These are phyloP conservation scores for Psittacula echo DNA, from an alignment of 2,797 vertebrate species.

Conservation along the genomic window DNA sequence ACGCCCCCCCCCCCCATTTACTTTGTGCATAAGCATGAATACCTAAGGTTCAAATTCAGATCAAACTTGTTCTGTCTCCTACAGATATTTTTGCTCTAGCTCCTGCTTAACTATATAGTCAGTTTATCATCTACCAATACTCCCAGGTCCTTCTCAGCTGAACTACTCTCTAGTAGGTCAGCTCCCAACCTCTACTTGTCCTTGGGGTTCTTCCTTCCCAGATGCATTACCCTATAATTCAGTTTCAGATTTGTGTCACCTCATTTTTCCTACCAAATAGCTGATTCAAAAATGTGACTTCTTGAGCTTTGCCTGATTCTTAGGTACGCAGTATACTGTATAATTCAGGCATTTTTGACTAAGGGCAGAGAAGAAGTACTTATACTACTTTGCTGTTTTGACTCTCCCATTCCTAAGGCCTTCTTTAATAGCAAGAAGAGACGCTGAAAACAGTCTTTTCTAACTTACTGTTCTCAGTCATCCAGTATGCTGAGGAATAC, in stretches of 20 bases:
- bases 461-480: neutral
- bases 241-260: neutral
- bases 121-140: neutral
- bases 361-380: neutral
- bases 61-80: neutral
- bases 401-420: neutral
- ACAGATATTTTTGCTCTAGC: neutral
- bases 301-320: neutral
- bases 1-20: neutral
- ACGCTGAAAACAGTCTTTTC: neutral
- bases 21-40: fast-evolving
- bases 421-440: neutral
- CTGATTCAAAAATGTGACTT: neutral
- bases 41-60: neutral
- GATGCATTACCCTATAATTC: neutral
- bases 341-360: neutral
- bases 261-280: neutral
- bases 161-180: neutral
- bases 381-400: fast-evolving
- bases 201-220: neutral
- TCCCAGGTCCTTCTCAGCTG: neutral
- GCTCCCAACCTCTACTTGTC: neutral
- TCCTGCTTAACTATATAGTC: neutral
- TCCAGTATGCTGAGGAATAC: neutral
- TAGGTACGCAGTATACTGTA: neutral